Base-by-base conservation (phyloP, 2,113 vertebrate genomes). In the Gadus chalcogrammus region DNA sequence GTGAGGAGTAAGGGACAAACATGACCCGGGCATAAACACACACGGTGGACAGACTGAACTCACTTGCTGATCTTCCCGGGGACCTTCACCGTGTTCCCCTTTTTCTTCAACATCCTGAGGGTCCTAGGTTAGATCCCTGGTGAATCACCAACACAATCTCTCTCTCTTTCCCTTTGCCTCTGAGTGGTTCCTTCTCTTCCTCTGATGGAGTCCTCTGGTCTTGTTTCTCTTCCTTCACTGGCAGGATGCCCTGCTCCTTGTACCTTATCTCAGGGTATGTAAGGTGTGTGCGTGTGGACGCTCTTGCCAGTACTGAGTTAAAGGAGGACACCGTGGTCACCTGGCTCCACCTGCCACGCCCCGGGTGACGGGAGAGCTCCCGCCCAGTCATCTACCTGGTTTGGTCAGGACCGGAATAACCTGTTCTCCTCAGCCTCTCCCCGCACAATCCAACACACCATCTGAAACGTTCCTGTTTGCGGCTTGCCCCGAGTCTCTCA, bases 71-170 rank as follows among this genome's bases (percentile, higher is more conserved):
- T 68, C 79, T 86, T 91, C 76, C 69, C 38, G 59, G 82, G 72
- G 24, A 6, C 2, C 63, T 89, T 90, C 58, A 80, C 3, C 2
- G 82, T 61, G 15, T 42, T 79, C 0, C 83, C 82, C 72, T 82
- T 87, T 80, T 84, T 88, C 83, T 79, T 88, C 48, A 88, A 84
- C 88, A 91, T 91, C 81, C 77, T 90, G 87, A 48, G 12, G 58
- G 67, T 67, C 0, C 11, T 48, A 31, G 72, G 62, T 17, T 72
- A 77, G 66, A 73, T 78, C 72, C 73, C 56, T 71, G 63, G 52
- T 58, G 83, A 82, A 18, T 22, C 18, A 31, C 15, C 3, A 15
- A 64, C 75, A 48, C 53, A 63, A 65, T 82, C 53, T 58, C 61
- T 78, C 75, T 80, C 65, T 0, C 12, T 69, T 7, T 60, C 71